A percentile compares a stretch with the other conserved stretches of the same genome.
Conservation (phyloP, 1,140 invertebrate species). For the Dinothrombium tinctorium region DNA sequence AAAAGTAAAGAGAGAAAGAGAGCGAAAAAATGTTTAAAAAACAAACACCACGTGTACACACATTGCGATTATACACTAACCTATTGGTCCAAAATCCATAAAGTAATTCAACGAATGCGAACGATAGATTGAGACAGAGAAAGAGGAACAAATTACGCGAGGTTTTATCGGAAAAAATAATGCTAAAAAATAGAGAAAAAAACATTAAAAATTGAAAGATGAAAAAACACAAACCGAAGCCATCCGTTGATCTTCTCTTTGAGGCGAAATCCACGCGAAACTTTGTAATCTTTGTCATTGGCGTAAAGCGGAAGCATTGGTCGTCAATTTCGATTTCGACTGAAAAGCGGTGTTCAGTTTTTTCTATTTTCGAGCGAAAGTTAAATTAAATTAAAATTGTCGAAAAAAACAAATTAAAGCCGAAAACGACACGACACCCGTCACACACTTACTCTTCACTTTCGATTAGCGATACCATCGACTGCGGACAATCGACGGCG, state of each 20-base stretch:
- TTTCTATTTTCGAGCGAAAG: no score
- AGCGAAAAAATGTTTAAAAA: background rate
- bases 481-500: no score
- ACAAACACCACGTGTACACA: background rate
- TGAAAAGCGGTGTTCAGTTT: no score
- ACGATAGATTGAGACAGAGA: constrained; percentile 70
- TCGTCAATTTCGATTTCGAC: no score
- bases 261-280: constrained; percentile 17
- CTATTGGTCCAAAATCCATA: constrained; percentile 94
- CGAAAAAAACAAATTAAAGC: no score
- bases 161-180: constrained; percentile 75
- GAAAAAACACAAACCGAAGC: constrained; percentile 20
- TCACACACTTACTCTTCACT: no score
- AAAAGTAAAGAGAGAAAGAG: constrained; percentile 11
- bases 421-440: no score
- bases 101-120: constrained; percentile 82
- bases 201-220: constrained; percentile 8
- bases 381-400: no score
- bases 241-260: constrained; percentile 23
- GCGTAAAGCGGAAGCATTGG: constrained; percentile 24
- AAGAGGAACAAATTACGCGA: constrained; percentile 89
- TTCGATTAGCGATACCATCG: no score
- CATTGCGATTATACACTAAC: constrained; percentile 10
- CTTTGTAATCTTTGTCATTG: constrained; percentile 21
- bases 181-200: constrained; percentile 24